Conservation (phyloP, 2,113 vertebrate genomes). For the Centropristis striata region DNA sequence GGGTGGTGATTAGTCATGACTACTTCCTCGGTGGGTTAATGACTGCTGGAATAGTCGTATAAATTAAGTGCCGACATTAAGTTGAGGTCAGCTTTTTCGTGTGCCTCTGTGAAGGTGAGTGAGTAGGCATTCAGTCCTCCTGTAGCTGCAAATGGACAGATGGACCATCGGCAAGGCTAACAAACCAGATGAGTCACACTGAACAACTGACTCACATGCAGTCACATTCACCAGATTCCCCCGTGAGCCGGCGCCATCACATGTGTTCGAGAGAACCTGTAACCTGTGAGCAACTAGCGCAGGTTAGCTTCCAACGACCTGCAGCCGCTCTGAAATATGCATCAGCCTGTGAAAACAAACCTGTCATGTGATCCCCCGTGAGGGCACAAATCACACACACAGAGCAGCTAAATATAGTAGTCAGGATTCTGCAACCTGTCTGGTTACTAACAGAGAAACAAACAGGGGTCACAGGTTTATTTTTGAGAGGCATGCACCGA, state of each 20-base stretch:
- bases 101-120: constrained; percentile 20
- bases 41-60: not conserved
- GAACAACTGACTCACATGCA: constrained; percentile 22
- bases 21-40: constrained; percentile 25
- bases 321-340: constrained; percentile 35
- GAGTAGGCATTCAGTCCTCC: constrained; percentile 21
- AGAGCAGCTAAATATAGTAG: constrained; percentile 64
- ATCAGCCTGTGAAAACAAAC: constrained; percentile 34
- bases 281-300: constrained; percentile 23
- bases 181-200: constrained; percentile 28
- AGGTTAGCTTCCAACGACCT: constrained; percentile 8
- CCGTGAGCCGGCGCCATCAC: not conserved
- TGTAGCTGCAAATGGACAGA: constrained; percentile 46
- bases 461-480: constrained; percentile 33
- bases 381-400: constrained; percentile 26
- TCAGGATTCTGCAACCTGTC: constrained; percentile 46
- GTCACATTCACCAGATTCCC: constrained; percentile 17
- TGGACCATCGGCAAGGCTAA: constrained; percentile 18
- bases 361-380: constrained; percentile 40
- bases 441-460: not conserved
- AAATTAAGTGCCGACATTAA: not conserved
- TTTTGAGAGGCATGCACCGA: constrained; percentile 7
- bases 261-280: constrained; percentile 16
- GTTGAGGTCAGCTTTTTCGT: not conserved
- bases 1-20: constrained; percentile 1